Evolutionary conservation across 2,888 invertebrate genomes (phyloP).

Genomic region (Brassicogethes aeneus): DNA sequence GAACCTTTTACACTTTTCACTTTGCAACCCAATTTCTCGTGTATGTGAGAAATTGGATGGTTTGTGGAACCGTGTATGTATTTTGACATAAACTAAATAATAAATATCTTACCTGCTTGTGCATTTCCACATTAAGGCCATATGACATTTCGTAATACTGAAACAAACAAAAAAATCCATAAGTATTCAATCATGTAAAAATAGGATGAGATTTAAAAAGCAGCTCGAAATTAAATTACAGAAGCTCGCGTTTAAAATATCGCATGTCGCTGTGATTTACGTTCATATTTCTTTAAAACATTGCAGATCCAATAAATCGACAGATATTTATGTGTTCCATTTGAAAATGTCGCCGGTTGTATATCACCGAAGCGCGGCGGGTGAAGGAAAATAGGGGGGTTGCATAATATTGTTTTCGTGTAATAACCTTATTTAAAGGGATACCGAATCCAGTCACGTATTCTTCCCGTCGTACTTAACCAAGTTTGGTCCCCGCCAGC

Average conservation of each 20-base stretch:
- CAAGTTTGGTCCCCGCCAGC: slow-evolving; percentile 23
- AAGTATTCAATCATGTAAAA: slow-evolving; percentile 10
- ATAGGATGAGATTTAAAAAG: slow-evolving; percentile 12
- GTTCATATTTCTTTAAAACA: neutral
- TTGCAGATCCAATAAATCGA: slow-evolving; percentile 2
- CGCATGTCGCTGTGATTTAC: no score
- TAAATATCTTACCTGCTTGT: slow-evolving; percentile 94
- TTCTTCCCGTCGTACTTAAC: slow-evolving; percentile 18
- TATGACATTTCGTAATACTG: slow-evolving; percentile 99
- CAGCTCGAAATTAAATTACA: no score
- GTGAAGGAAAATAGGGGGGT: slow-evolving; percentile 8
- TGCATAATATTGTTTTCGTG: slow-evolving; percentile 33
- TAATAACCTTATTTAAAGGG: slow-evolving; percentile 34
- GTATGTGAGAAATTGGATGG: no score
- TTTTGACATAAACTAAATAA: no score
- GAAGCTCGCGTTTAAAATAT: no score
- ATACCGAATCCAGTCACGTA: slow-evolving; percentile 24
- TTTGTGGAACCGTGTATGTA: no score
- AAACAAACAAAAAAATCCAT: slow-evolving; percentile 45
- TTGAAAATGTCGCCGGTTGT: slow-evolving; percentile 12
- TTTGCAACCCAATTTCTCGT: no score
- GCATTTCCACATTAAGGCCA: slow-evolving; percentile 95
- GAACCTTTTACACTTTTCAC: no score
- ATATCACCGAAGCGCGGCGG: slow-evolving; percentile 13
- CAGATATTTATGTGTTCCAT: slow-evolving; percentile 2